These are phyloP conservation scores for Platanista minor DNA, from an alignment of 2,113 vertebrate species.

Conservation along the genomic window DNA sequence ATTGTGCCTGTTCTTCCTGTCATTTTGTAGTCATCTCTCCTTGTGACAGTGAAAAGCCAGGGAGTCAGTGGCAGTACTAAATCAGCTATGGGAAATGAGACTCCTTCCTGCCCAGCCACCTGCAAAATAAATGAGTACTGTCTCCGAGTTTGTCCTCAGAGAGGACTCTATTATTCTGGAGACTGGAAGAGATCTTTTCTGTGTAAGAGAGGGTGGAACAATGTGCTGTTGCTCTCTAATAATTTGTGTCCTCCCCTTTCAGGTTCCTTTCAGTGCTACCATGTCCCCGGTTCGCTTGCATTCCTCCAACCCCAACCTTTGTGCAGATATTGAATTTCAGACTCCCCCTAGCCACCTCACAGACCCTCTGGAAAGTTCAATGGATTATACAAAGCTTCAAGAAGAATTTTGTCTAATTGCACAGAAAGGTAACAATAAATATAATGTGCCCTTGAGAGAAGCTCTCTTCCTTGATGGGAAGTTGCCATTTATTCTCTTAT, in stretches of 20 bases:
- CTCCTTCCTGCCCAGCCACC: background rate
- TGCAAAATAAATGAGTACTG: background rate
- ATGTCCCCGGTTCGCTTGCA: constrained; percentile 95
- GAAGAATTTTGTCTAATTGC: constrained; percentile 97
- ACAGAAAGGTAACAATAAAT: constrained; percentile 90
- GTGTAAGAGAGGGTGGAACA: background rate
- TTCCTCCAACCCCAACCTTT: constrained; percentile 98
- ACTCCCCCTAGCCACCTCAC: constrained; percentile 86
- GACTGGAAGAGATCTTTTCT: background rate
- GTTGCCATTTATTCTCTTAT: background rate
- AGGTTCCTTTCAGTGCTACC: constrained; percentile 95
- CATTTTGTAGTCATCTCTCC: background rate
- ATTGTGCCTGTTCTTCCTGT: background rate
- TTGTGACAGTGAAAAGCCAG: background rate
- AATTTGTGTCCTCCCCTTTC: constrained; percentile 35
- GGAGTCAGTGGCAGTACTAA: background rate
- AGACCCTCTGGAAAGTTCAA: constrained; percentile 89
- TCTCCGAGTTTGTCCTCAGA: background rate
- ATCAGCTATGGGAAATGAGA: background rate
- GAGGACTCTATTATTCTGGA: background rate
- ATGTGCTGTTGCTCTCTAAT: background rate
- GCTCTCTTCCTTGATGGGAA: background rate
- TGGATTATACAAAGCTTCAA: constrained; percentile 97
- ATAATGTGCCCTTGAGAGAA: background rate
- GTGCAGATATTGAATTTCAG: constrained; percentile 94